These are phyloP conservation scores for Drosophila limbata DNA, from an alignment of 2,888 invertebrate genomes.

Conservation along the genomic window DNA sequence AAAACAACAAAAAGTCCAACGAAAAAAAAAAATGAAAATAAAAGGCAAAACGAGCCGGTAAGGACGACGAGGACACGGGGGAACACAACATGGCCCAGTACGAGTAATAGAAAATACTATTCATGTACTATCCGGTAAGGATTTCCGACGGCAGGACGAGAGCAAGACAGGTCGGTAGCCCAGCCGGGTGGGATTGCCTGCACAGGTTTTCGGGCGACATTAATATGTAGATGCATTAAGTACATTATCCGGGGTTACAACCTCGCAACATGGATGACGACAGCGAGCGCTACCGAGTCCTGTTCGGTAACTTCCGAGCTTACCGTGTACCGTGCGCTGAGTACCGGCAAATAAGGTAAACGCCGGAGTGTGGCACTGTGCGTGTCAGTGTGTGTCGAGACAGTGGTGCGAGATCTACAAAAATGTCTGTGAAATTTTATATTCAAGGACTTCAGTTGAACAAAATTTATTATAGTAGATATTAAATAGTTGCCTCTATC, in stretches of 20 bases:
- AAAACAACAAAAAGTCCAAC: conserved; percentile 60
- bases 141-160: conserved; percentile 34
- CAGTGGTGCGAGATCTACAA: conserved; percentile 34
- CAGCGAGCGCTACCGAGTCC: conserved; percentile 26
- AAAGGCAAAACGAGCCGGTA: conserved; percentile 57
- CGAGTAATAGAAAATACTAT: conserved; percentile 78
- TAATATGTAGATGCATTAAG: conserved; percentile 84
- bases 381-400: conserved; percentile 8
- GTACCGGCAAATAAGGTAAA: conserved; percentile 65
- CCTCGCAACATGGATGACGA: conserved; percentile 66
- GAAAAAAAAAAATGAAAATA: conserved; percentile 43
- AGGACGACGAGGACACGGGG: conserved; percentile 53
- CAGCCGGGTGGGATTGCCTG: conserved; percentile 26
- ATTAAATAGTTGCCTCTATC: background rate
- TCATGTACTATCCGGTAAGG: conserved; percentile 59
- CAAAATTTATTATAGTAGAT: too few relatives aligned
- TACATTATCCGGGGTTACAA: conserved; percentile 85
- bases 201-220: conserved; percentile 78
- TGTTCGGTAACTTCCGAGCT: conserved; percentile 8
- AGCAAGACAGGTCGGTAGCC: conserved; percentile 3
- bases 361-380: conserved; percentile 38
- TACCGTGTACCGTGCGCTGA: conserved; percentile 10
- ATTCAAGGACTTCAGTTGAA: background rate
- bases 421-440: background rate
- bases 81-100: conserved; percentile 61